Conservation (phyloP, 2,797 vertebrate species). For the Catamblyrhynchus diadema region DNA sequence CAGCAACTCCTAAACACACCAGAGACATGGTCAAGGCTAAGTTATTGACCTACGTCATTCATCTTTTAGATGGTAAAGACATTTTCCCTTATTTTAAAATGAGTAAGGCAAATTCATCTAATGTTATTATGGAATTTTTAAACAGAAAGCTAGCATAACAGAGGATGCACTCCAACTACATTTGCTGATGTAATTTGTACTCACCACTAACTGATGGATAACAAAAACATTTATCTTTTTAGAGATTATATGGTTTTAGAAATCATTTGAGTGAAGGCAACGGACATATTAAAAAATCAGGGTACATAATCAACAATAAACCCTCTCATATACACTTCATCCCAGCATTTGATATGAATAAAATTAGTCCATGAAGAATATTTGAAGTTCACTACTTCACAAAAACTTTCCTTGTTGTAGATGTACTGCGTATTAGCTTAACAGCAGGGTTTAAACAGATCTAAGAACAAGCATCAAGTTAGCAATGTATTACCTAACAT, state of each 20-base stretch:
- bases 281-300: neutral
- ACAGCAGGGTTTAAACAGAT: neutral
- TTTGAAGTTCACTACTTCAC: neutral
- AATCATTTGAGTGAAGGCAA: neutral
- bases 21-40: neutral
- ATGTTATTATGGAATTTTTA: neutral
- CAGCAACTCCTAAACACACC: neutral
- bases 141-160: neutral
- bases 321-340: neutral
- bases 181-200: neutral
- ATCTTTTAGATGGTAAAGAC: neutral
- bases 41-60: fast-evolving
- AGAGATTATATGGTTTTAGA: neutral
- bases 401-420: neutral
- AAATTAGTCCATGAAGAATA: neutral
- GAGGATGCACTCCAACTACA: neutral
- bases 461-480: neutral
- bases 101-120: neutral
- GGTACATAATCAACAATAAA: neutral
- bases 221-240: neutral
- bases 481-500: neutral
- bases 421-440: neutral
- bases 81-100: neutral
- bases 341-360: neutral
- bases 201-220: neutral